Percentiles rank a stretch among this genome's conserved stretches.
Conservation (phyloP, 2,797 vertebrate genomes). For the Hyperoplus immaculatus region DNA sequence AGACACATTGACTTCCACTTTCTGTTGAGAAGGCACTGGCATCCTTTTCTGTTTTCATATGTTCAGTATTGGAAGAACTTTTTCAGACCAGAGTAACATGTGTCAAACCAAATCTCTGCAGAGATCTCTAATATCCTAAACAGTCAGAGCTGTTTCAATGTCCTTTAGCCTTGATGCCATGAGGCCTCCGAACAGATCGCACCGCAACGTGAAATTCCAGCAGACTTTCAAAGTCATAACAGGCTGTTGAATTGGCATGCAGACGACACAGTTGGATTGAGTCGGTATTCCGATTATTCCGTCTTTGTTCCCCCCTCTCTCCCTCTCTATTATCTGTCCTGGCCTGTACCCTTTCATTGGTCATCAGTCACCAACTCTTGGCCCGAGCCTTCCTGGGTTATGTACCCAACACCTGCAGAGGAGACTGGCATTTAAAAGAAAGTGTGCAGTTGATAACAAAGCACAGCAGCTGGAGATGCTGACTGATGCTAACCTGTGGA, state of each 20-base stretch:
- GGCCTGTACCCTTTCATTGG: constrained; percentile 15
- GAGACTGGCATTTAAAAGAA: constrained; percentile 76
- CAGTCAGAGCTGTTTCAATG: neutral
- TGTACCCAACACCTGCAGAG: constrained; percentile 51
- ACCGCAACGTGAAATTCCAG: constrained; percentile 32
- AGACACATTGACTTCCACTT: neutral
- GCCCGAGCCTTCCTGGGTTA: constrained; percentile 7
- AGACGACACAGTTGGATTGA: neutral
- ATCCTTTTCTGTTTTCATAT: neutral
- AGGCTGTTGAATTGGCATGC: constrained; percentile 6
- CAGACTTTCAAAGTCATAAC: constrained; percentile 23
- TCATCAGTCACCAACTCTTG: constrained; percentile 7
- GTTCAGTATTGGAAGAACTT: neutral
- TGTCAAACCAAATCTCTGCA: neutral
- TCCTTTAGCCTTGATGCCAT: neutral
- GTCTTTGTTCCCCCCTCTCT: neutral
- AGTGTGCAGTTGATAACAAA: constrained; percentile 72
- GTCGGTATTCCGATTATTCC: neutral
- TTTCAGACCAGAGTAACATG: neutral
- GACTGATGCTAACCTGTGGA: constrained; percentile 65
- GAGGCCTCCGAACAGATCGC: constrained; percentile 1
- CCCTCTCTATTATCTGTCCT: neutral
- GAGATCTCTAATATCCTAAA: neutral
- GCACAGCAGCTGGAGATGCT: constrained; percentile 67
- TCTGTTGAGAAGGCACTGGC: neutral